Evolutionary conservation across 37 sponge, comb jelly and placozoan species (phyloP), one percentile per base, ranked within the genome.

Genomic region (Eunapius fragilis): DNA sequence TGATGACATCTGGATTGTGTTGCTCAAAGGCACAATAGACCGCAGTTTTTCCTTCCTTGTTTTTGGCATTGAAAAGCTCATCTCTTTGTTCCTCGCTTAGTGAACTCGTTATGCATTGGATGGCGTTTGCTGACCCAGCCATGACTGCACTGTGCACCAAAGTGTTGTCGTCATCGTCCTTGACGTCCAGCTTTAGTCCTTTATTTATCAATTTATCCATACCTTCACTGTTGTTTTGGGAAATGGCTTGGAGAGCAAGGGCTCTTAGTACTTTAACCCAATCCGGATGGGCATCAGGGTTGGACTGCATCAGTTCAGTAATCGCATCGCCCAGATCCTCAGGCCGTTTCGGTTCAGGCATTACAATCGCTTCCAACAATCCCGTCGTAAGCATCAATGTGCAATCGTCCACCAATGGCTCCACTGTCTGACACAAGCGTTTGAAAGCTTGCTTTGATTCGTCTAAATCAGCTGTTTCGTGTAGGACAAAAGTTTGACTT

Each of bases 371-470:
- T 80, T 80, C 68, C 30, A 80, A 24, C 31, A 80, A 22, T 25
- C n/a, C 50, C 34, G 4, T 35, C 10, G 80, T 80, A 2, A 80
- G 68, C 67, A 80, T 24, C 49, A 80, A 5, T 10, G 80, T 80
- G 80, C 80, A 80, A 32, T 80, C 80, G 49, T 80, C 80, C 27
- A 80, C 68, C 23, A 80, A 67, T 45, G 80, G 80, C 11, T 45
- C 67, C 50, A 49, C 25, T 7, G 80, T 80, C 22, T 32, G n/a
- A 67, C 80, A 49, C 9, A 80, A 6, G 26, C 32, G 49, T 6
- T 50, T 32, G 34, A 58, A 80, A 26, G 80, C 80, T 28, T 26
- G 27, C 12, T 49, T 6, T 5, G 80, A 49, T 35, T 45, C 50
- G n/a, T 80, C 68, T 2, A 80, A 6, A 30, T 80, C 31, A 67